Evolutionary conservation across 2,113 vertebrate genomes (phyloP).

Genomic region (Gulo gulo): DNA sequence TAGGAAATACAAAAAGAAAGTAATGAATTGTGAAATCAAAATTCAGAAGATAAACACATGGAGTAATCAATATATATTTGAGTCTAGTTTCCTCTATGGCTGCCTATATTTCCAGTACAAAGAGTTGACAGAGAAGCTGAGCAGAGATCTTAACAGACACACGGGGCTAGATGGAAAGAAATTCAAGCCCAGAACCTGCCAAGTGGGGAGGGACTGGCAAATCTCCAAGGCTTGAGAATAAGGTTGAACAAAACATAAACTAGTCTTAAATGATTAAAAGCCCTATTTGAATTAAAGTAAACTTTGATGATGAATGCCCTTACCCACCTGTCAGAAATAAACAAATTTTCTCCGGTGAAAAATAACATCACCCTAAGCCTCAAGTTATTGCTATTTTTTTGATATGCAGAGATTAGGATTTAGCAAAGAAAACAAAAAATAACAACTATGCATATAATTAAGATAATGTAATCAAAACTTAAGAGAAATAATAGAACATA

Average conservation of each 20-base stretch:
- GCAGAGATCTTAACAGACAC: not conserved
- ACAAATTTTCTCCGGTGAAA: not conserved
- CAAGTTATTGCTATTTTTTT: slow-evolving; percentile 12
- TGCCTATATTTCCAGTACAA: not conserved
- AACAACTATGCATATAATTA: not conserved
- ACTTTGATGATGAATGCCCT: not conserved
- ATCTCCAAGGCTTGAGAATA: not conserved
- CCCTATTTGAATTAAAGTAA: not conserved
- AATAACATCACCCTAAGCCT: not conserved
- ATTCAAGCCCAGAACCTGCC: not conserved
- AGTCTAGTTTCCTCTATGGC: not conserved
- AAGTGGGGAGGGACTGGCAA: not conserved
- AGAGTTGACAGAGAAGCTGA: not conserved
- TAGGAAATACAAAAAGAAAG: not conserved
- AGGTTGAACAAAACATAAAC: not conserved
- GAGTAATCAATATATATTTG: not conserved
- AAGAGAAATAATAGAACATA: slow-evolving; percentile 41
- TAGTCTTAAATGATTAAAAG: not conserved
- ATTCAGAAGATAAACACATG: not conserved
- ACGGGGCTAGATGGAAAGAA: not conserved
- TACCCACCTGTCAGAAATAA: slow-evolving; percentile 3
- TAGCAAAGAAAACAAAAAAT: not conserved
- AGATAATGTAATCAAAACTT: not conserved
- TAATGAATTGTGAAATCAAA: slow-evolving; percentile 9
- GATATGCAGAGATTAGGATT: not conserved